Percentiles rank a stretch among this genome's conserved stretches.
These are phyloP conservation scores for Empidonax alnorum DNA, from an alignment of 2,113 vertebrate species.

Conservation along the genomic window DNA sequence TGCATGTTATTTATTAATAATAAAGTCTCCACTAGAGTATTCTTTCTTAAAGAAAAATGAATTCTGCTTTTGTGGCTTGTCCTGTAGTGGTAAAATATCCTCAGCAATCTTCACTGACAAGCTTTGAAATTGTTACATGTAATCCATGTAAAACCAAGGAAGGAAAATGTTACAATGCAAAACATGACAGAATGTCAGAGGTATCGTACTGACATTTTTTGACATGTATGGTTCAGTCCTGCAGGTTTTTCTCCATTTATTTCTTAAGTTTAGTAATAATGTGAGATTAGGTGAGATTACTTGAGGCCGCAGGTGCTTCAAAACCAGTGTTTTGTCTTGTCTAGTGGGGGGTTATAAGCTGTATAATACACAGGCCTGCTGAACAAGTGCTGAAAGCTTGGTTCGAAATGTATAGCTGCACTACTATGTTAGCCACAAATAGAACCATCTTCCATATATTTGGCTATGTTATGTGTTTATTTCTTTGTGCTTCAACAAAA, in stretches of 20 bases:
- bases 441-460: background rate
- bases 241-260: background rate
- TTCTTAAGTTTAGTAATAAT: background rate
- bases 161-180: background rate
- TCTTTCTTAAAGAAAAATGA: background rate
- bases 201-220: background rate
- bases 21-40: background rate
- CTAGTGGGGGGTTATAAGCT: background rate
- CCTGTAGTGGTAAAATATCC: background rate
- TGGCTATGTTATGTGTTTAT: rapidly evolving
- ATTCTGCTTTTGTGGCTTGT: background rate
- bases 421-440: background rate
- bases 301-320: background rate
- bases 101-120: background rate
- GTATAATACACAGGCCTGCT: background rate
- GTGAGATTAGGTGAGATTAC: background rate
- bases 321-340: background rate
- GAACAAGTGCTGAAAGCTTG: background rate
- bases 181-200: background rate
- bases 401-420: background rate
- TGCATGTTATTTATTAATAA: background rate
- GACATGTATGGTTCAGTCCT: background rate
- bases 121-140: background rate
- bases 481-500: background rate
- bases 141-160: background rate